A percentile compares a stretch with the other conserved stretches of the same genome.
Conservation (phyloP, 2,797 vertebrate genomes). For the Knipowitschia caucasica region DNA sequence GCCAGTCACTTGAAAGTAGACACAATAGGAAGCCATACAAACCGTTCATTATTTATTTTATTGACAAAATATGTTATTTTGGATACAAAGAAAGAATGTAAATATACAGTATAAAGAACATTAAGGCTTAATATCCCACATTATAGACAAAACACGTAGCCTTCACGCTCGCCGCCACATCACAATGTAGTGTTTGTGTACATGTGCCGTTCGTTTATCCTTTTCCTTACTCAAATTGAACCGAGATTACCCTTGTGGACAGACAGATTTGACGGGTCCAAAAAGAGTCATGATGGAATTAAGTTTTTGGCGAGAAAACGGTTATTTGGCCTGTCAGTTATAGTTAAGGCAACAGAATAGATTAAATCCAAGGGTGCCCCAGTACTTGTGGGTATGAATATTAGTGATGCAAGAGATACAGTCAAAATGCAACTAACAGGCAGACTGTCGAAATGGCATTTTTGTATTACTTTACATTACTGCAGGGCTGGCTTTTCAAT, state of each 20-base stretch:
- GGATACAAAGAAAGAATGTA: constrained; percentile 50
- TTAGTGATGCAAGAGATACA: constrained; percentile 62
- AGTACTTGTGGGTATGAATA: constrained; percentile 36
- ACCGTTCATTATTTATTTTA: constrained; percentile 62
- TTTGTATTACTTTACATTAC: constrained; percentile 33
- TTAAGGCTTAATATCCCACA: constrained; percentile 45
- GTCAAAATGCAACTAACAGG: constrained; percentile 51
- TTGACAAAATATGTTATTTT: constrained; percentile 81
- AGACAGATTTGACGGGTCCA: constrained; percentile 32
- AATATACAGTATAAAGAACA: constrained; percentile 50
- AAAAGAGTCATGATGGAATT: constrained; percentile 33
- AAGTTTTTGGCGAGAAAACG: constrained; percentile 42
- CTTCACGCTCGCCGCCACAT: constrained; percentile 32
- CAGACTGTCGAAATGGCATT: constrained; percentile 37
- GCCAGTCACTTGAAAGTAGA: background rate
- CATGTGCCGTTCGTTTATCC: constrained; percentile 46
- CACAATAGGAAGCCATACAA: background rate
- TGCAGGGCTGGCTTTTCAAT: constrained; percentile 19
- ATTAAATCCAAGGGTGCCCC: constrained; percentile 42
- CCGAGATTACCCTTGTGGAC: constrained; percentile 33
- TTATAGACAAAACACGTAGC: constrained; percentile 32
- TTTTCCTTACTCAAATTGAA: constrained; percentile 26
- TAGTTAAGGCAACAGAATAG: constrained; percentile 65
- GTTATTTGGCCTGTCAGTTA: constrained; percentile 70
- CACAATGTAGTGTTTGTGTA: constrained; percentile 52